Conservation (phyloP, 1,140 invertebrate genomes). For the Megathymus violae region DNA sequence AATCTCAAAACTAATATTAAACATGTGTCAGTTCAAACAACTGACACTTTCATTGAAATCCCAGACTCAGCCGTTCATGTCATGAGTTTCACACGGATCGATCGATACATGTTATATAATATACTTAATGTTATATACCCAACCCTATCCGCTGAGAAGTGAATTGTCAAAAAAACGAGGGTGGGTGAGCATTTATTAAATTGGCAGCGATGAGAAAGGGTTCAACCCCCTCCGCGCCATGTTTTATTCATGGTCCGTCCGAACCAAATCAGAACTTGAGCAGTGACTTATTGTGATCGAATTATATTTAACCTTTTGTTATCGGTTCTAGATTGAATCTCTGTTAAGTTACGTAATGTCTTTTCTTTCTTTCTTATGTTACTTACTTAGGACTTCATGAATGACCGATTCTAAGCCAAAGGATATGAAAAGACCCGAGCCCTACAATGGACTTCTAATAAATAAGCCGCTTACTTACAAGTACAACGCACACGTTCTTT, state of each 20-base stretch:
- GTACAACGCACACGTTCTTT: too few species aligned
- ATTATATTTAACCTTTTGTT: slow-evolving; percentile 53
- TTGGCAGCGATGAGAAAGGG: slow-evolving; percentile 62
- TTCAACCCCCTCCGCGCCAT: slow-evolving; percentile 57
- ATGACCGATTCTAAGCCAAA: too few species aligned
- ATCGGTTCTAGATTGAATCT: slow-evolving; percentile 30
- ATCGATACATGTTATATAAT: slow-evolving; percentile 48
- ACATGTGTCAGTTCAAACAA: too few species aligned
- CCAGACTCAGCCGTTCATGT: too few species aligned
- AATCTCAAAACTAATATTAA: too few species aligned
- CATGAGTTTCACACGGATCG: slow-evolving; percentile 19
- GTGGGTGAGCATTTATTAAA: slow-evolving; percentile 61
- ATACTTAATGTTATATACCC: slow-evolving; percentile 23
- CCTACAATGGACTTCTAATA: too few species aligned
- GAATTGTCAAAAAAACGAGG: slow-evolving; percentile 64
- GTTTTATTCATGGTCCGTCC: slow-evolving; percentile 73
- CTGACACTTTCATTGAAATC: too few species aligned
- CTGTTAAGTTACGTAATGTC: not conserved
- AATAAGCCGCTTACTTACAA: too few species aligned
- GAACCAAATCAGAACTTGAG: slow-evolving; percentile 55
- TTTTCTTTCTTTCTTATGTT: too few species aligned
- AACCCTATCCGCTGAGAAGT: slow-evolving; percentile 39
- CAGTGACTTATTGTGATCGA: slow-evolving; percentile 16
- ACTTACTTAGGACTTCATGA: too few species aligned
- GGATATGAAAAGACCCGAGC: too few species aligned